Evolutionary conservation across 2,888 invertebrate genomes (phyloP).

Genomic region (Callosobruchus maculatus): DNA sequence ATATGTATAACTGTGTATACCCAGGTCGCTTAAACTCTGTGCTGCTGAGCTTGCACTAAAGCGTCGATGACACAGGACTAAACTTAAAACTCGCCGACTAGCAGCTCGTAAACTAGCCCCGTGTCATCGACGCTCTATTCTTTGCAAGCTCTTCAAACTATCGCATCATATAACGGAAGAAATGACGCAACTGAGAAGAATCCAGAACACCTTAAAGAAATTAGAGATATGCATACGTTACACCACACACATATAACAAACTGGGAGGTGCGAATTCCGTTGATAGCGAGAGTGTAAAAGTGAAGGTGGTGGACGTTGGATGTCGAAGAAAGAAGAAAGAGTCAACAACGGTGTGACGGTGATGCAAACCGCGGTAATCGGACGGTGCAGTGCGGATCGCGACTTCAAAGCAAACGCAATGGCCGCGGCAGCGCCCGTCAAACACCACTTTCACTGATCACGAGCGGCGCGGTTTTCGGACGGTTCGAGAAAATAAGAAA

Average conservation of each 20-base stretch:
- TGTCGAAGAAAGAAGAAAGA: not conserved
- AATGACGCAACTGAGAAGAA: not conserved
- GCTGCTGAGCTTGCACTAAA: too few species aligned
- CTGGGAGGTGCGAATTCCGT: not conserved
- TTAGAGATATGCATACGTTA: not conserved
- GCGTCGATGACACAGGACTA: too few species aligned
- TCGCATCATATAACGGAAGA: too few species aligned
- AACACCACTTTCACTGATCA: not conserved
- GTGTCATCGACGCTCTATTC: too few species aligned
- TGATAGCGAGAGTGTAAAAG: not conserved
- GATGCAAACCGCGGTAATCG: not conserved
- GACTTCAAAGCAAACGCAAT: not conserved
- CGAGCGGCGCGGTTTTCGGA: not conserved
- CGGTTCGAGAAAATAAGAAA: conserved; percentile 8
- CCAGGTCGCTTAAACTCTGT: too few species aligned
- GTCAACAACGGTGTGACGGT: not conserved
- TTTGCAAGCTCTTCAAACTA: too few species aligned
- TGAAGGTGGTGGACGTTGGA: not conserved
- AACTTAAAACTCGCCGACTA: too few species aligned
- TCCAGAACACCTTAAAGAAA: not conserved
- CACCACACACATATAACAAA: not conserved
- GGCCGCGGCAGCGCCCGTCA: not conserved
- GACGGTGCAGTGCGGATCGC: not conserved
- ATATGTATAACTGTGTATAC: too few species aligned
- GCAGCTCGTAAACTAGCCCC: too few species aligned